These are phyloP conservation scores for Brenthis daphne DNA, from an alignment of 2,888 invertebrate species.

Conservation along the genomic window DNA sequence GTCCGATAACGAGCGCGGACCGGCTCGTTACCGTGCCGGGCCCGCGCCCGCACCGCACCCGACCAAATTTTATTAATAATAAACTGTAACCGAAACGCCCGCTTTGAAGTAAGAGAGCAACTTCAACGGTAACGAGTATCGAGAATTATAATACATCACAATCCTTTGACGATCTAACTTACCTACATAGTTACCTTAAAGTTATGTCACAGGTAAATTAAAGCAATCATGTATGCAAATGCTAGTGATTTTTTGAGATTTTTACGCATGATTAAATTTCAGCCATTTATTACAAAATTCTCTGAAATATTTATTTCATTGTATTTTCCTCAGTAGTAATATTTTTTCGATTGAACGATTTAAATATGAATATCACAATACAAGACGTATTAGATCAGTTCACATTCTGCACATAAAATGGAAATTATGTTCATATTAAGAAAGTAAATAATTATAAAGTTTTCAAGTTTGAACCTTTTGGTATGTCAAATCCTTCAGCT, in stretches of 20 bases:
- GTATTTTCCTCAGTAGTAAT: no score
- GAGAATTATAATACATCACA: constrained; percentile 69
- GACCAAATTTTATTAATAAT: constrained; percentile 81
- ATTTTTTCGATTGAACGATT: no score
- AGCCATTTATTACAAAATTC: neutral
- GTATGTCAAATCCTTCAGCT: constrained; percentile 32
- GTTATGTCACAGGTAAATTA: constrained; percentile 42
- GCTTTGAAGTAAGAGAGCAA: constrained; percentile 78
- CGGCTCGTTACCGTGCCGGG: constrained; percentile 65
- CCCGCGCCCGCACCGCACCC: constrained; percentile 46
- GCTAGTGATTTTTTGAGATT: constrained; percentile 14
- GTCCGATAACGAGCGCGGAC: constrained; percentile 54
- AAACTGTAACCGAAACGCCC: constrained; percentile 78
- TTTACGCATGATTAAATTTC: constrained; percentile 20
- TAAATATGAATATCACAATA: no score
- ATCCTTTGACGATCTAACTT: constrained; percentile 73
- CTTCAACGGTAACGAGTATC: constrained; percentile 78
- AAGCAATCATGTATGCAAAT: constrained; percentile 27
- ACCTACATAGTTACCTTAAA: constrained; percentile 46
- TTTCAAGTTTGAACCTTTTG: constrained; percentile 21
- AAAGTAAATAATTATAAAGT: neutral
- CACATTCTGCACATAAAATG: no score
- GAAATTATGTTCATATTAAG: no score
- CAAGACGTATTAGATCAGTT: no score
- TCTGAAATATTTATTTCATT: no score